Conservation (phyloP, 2,797 vertebrate species). For the Coranthus polyacanthus region DNA sequence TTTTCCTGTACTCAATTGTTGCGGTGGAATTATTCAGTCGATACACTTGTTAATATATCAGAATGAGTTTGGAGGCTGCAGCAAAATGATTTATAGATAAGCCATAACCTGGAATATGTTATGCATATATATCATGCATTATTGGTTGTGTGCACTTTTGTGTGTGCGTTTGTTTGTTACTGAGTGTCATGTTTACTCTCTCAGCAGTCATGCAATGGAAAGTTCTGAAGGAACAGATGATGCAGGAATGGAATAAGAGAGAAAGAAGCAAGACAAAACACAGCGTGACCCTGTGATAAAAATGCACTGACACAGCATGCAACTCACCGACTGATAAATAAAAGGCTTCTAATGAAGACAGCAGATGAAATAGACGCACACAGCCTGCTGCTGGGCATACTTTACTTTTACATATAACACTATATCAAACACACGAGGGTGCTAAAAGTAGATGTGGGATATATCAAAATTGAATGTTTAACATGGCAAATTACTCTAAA, state of each 20-base stretch:
- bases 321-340: conserved; percentile 24
- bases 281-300: conserved; percentile 33
- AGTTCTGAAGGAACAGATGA: conserved; percentile 11
- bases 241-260: conserved; percentile 4
- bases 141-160: conserved; percentile 9
- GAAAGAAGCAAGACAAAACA: conserved; percentile 37
- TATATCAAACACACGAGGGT: too few relatives aligned
- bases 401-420: too few relatives aligned
- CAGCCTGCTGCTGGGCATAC: conserved; percentile 19
- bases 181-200: too few relatives aligned
- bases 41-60: conserved; percentile 8
- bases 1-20: not conserved
- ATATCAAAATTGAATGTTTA: too few relatives aligned
- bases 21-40: conserved; percentile 5
- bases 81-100: conserved; percentile 42
- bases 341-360: conserved; percentile 23
- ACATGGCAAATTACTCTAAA: too few relatives aligned
- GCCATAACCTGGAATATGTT: conserved; percentile 29
- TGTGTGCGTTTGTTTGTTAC: too few relatives aligned
- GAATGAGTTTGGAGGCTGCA: conserved; percentile 30
- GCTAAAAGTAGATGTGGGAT: too few relatives aligned
- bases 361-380: conserved; percentile 10
- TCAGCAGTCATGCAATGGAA: not conserved
- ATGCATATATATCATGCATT: too few relatives aligned
- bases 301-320: conserved; percentile 32